Evolutionary conservation across 2,888 invertebrate genomes (phyloP).

Genomic region (Thysanoteuthis rhombus): DNA sequence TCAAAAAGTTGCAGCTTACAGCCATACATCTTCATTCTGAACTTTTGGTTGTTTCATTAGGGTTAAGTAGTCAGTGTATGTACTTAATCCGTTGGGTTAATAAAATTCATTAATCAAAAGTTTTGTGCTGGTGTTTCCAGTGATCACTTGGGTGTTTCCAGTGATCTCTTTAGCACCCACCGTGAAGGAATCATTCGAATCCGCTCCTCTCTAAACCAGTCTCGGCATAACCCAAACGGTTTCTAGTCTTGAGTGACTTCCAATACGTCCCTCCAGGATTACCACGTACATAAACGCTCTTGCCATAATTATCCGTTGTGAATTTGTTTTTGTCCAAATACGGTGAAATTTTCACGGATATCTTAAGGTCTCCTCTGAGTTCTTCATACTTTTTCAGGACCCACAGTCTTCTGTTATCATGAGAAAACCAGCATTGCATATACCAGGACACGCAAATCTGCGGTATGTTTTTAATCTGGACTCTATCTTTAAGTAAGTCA

Average conservation of each 20-base stretch:
- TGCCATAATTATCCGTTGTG: neutral
- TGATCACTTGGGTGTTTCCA: no score
- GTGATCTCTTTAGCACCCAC: no score
- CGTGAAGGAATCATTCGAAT: no score
- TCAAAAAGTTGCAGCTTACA: no score
- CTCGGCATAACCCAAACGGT: no score
- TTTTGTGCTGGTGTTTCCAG: no score
- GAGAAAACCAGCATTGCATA: neutral
- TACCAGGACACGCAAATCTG: neutral
- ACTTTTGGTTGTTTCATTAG: no score
- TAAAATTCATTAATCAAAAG: no score
- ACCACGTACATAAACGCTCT: neutral
- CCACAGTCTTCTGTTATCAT: neutral
- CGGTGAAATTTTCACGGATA: neutral
- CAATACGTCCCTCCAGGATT: neutral
- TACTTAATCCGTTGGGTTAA: no score
- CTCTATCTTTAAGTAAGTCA: neutral
- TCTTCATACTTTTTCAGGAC: neutral
- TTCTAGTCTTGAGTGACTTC: neutral
- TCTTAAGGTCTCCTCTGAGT: neutral
- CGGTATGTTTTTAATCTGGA: neutral
- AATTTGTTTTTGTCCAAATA: neutral
- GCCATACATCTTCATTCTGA: no score
- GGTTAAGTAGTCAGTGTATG: no score
- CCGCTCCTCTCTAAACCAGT: no score